Percentiles rank a stretch among this genome's conserved stretches.
These are phyloP conservation scores for Lasioglossum calceatum DNA, from an alignment of 2,888 invertebrate genomes.

Conservation along the genomic window DNA sequence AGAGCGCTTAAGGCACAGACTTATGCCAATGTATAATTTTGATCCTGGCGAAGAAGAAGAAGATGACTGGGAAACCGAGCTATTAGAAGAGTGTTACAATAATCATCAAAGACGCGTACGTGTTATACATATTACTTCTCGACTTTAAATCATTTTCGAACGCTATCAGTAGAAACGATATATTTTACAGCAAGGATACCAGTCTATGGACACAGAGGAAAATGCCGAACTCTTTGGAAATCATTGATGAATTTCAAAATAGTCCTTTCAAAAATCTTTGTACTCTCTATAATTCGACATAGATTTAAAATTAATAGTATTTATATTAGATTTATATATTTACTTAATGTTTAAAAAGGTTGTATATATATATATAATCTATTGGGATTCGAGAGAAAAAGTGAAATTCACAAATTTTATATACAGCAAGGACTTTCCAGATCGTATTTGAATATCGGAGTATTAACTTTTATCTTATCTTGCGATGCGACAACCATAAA, in stretches of 20 bases:
- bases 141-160: conserved; percentile 25
- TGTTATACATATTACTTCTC: conserved; percentile 31
- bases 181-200: conserved; percentile 81
- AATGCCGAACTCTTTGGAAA: conserved; percentile 80
- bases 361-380: conserved; percentile 53
- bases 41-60: conserved; percentile 88
- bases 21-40: conserved; percentile 89
- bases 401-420: conserved; percentile 48
- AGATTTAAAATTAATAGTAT: conserved; percentile 42
- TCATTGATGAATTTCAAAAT: conserved; percentile 66
- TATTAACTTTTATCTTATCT: conserved; percentile 15
- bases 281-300: conserved; percentile 43
- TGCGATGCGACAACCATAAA: conserved; percentile 26
- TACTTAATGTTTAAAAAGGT: conserved; percentile 36
- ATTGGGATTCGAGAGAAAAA: conserved; percentile 30
- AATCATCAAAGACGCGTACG: conserved; percentile 81
- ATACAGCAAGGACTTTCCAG: not conserved
- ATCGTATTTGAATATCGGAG: conserved; percentile 15
- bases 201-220: conserved; percentile 81
- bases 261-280: conserved; percentile 48
- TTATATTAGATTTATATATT: conserved; percentile 53
- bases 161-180: conserved; percentile 63
- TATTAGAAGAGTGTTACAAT: conserved; percentile 84
- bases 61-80: conserved; percentile 89
- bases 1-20: conserved; percentile 87